Base-by-base conservation (phyloP, 2,888 invertebrate genomes). In the Pediacus dermestoides region DNA sequence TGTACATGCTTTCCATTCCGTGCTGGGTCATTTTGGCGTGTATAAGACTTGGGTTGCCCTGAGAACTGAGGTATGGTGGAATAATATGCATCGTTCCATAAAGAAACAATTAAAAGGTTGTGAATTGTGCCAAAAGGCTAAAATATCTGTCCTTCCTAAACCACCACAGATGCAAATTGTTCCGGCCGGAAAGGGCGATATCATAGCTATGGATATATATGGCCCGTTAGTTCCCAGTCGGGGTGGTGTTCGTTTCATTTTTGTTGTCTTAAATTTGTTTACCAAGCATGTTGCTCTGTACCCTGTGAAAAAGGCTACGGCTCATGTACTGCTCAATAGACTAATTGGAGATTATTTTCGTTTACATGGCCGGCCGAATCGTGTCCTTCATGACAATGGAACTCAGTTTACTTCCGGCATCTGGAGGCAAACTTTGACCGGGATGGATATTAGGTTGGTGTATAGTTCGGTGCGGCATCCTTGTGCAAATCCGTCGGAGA, bases 141-240 rank as follows among this genome's bases (percentile, higher is more conserved):
- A 39, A 28, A 18, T 28, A 9, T 39, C 39, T 3, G 15, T 10
- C 2, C 27, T 39, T 2, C 27, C 38, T 2, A n/a, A 25, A 8
- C 38, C 38, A 3, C 10, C 38, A 7, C 38, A 38, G n/a, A 9
- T 27, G 34, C 34, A 33, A 13, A 39, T 39, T 8, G 12, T 39
- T 3, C 33, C 38, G 16, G 4, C 10, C 10, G 8, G 18, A 1
- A 30, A 37, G 21, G 9, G 3, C 2, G 37, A 30, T 10, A 12
- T 37, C 6, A n/a, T 30, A 3, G 16, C 35, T 1, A 14, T 35
- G 3, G 35, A 35, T 28, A 16, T 35, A 4, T 16, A 25, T 9
- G 35, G 28, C 2, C 35, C 35, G 4, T 18, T 35, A n/a, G 13
- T 35, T 3, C 26, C 27, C 8, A 35, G 35, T 28, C 35, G 35